phyloP scores from a whole-genome alignment of 2,797 vertebrate species.

The Halcyon leucocephala region DNA sequence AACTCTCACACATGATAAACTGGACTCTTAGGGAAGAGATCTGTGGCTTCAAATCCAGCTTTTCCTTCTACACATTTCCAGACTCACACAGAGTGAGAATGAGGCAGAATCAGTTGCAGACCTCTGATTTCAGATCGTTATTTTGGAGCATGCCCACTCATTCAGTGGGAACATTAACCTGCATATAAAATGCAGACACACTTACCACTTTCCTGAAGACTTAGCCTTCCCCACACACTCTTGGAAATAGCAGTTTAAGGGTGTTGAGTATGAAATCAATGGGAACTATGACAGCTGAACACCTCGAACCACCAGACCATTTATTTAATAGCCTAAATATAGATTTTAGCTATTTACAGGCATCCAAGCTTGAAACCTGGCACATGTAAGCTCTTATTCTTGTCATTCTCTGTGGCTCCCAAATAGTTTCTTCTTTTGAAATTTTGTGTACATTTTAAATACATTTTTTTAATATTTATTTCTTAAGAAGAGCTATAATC shows the following conservation, averaged over 20 bases:
- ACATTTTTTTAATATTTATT: background rate
- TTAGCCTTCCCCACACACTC: background rate
- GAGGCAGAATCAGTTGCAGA: background rate
- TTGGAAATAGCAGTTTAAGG: background rate
- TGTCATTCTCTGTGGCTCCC: background rate
- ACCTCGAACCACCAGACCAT: background rate
- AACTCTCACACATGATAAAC: background rate
- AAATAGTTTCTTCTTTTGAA: background rate
- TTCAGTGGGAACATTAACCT: background rate
- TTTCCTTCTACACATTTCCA: background rate
- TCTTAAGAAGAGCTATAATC: background rate
- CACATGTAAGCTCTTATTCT: background rate
- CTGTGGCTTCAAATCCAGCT: background rate
- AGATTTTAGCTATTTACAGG: background rate
- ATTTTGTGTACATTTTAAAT: background rate
- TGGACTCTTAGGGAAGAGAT: background rate
- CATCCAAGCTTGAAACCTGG: background rate
- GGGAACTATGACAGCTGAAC: background rate
- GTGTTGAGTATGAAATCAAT: background rate
- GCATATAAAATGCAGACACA: background rate
- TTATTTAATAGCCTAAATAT: conserved; percentile 11
- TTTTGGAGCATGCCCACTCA: background rate
- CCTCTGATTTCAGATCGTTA: background rate
- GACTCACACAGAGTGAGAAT: background rate
- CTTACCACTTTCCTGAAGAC: background rate